phyloP scores from a whole-genome alignment of 2,113 vertebrate genomes.

The Chinchilla lanigera region DNA sequence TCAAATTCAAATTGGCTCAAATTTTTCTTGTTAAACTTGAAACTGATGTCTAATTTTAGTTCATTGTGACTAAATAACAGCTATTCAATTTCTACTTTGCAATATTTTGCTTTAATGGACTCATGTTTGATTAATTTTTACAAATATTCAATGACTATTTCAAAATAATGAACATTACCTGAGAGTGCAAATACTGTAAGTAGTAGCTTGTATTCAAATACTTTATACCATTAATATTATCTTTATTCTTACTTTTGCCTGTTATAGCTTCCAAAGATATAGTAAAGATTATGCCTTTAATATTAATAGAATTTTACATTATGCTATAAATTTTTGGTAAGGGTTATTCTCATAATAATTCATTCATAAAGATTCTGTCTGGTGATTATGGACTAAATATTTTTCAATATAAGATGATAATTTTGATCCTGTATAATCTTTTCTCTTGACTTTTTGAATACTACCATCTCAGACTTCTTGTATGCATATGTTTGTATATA shows the following conservation, averaged over 20 bases:
- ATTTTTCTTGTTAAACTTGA: constrained; percentile 22
- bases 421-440: neutral
- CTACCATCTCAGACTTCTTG: neutral
- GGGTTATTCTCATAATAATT: neutral
- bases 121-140: neutral
- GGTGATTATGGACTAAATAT: neutral
- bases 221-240: neutral
- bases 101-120: neutral
- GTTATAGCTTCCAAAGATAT: neutral
- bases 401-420: neutral
- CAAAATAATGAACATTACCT: neutral
- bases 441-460: neutral
- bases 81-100: neutral
- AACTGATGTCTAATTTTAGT: neutral
- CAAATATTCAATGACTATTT: neutral
- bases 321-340: neutral
- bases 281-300: neutral
- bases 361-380: neutral
- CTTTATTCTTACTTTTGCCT: neutral
- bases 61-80: neutral
- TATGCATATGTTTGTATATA: neutral
- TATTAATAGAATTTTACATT: neutral
- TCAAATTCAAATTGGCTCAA: neutral
- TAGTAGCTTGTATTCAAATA: neutral
- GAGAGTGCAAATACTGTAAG: neutral